A percentile compares a stretch with the other conserved stretches of the same genome.
Conservation (phyloP, 2,888 invertebrate genomes). For the Polyommatus icarus region DNA sequence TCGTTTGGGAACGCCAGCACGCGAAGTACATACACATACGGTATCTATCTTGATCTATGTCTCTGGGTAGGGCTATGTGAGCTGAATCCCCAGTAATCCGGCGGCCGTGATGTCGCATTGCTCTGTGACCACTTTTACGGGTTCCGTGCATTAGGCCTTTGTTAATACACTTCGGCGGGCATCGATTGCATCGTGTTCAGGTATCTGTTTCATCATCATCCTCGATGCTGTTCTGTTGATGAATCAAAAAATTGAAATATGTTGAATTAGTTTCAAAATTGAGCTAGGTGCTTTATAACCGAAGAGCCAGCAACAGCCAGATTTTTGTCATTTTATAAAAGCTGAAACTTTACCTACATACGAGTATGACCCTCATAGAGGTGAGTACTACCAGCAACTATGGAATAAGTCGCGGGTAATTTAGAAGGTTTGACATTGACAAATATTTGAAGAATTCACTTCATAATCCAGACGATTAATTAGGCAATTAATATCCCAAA, state of each 20-base stretch:
- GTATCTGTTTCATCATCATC: background rate
- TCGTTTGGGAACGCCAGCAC: no score
- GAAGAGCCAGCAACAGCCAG: no score
- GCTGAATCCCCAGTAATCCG: slow-evolving; percentile 38
- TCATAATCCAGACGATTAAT: background rate
- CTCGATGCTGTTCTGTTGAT: background rate
- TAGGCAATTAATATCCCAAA: background rate
- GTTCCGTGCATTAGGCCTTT: slow-evolving; percentile 29
- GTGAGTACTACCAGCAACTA: no score
- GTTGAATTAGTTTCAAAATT: no score
- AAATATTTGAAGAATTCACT: background rate
- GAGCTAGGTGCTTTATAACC: no score
- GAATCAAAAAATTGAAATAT: no score
- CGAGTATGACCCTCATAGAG: no score
- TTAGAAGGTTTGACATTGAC: background rate
- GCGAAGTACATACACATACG: no score
- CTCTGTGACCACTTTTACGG: slow-evolving; percentile 30
- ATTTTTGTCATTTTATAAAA: no score
- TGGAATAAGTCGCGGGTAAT: no score
- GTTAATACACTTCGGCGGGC: slow-evolving; percentile 33
- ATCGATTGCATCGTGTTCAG: slow-evolving; percentile 30
- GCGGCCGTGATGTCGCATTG: slow-evolving; percentile 42
- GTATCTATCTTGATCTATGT: no score
- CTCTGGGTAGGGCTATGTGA: background rate
- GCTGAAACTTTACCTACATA: no score